phyloP scores from a whole-genome alignment of 1,140 invertebrate species.

The Pseudachorutes palmiensis region DNA sequence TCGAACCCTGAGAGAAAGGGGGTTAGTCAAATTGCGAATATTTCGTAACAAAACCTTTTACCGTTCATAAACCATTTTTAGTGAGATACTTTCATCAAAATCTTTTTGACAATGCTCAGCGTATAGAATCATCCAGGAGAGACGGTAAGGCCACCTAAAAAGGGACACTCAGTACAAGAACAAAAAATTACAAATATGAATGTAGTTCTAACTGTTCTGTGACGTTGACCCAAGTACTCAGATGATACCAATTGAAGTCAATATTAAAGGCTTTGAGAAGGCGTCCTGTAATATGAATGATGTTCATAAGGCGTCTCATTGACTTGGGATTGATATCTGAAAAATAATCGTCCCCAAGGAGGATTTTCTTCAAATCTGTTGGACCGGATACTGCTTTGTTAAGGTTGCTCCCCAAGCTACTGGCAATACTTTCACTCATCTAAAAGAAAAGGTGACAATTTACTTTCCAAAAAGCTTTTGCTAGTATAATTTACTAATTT shows the following conservation, averaged over 20 bases:
- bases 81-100: constrained; percentile 72
- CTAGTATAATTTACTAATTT: background rate
- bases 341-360: constrained; percentile 90
- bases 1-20: constrained; percentile 52
- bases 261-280: constrained; percentile 96
- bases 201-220: constrained; percentile 96
- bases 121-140: constrained; percentile 93
- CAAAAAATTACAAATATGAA: background rate
- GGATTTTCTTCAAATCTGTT: constrained; percentile 70
- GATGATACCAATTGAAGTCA: constrained; percentile 96
- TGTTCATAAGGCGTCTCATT: constrained; percentile 94
- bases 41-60: constrained; percentile 43
- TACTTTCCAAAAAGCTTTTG: background rate
- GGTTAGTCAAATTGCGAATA: background rate
- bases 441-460: constrained; percentile 38
- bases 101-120: constrained; percentile 81
- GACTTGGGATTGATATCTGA: constrained; percentile 95
- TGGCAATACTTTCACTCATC: constrained; percentile 77
- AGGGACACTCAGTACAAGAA: background rate
- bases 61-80: constrained; percentile 88
- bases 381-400: constrained; percentile 52
- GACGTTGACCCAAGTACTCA: constrained; percentile 95
- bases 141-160: constrained; percentile 68
- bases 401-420: constrained; percentile 77
- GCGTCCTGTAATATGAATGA: constrained; percentile 91